A percentile compares a stretch with the other conserved stretches of the same genome.
Conservation (phyloP, 2,888 invertebrate species). For the Scaptomyza parva region DNA sequence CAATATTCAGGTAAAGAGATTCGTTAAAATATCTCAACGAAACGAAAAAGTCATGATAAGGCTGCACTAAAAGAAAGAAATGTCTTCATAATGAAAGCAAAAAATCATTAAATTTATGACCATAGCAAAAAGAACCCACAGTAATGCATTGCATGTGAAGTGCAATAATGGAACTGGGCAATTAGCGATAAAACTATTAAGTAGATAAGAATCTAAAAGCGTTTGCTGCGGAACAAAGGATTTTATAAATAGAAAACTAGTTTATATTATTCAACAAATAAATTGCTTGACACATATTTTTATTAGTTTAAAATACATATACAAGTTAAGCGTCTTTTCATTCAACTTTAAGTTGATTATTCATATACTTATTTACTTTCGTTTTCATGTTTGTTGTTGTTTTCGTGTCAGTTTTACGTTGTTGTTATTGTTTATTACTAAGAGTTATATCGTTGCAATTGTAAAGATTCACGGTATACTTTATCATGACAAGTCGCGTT, state of each 20-base stretch:
- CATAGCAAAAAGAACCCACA: neutral
- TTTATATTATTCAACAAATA: neutral
- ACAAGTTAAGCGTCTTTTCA: neutral
- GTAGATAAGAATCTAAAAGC: too few species aligned
- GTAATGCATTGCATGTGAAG: too few species aligned
- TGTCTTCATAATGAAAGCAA: too few species aligned
- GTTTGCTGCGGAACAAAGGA: too few species aligned
- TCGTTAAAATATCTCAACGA: too few species aligned
- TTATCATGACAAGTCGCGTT: slow-evolving; percentile 19
- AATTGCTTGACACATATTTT: neutral
- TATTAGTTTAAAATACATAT: neutral
- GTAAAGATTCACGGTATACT: neutral
- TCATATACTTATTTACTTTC: slow-evolving; percentile 67
- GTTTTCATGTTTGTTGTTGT: slow-evolving; percentile 60
- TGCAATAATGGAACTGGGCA: neutral
- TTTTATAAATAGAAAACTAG: too few species aligned
- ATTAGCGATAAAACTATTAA: neutral
- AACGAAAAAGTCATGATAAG: too few species aligned
- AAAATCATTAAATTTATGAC: too few species aligned
- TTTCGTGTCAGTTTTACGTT: slow-evolving; percentile 5
- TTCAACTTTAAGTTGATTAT: slow-evolving; percentile 21
- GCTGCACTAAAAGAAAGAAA: too few species aligned
- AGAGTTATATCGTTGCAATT: slow-evolving; percentile 16
- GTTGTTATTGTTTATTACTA: neutral
- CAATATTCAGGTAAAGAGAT: too few species aligned